phyloP scores from a whole-genome alignment of 92 coral and sea anemone species.

The Scolanthus callimorphus region DNA sequence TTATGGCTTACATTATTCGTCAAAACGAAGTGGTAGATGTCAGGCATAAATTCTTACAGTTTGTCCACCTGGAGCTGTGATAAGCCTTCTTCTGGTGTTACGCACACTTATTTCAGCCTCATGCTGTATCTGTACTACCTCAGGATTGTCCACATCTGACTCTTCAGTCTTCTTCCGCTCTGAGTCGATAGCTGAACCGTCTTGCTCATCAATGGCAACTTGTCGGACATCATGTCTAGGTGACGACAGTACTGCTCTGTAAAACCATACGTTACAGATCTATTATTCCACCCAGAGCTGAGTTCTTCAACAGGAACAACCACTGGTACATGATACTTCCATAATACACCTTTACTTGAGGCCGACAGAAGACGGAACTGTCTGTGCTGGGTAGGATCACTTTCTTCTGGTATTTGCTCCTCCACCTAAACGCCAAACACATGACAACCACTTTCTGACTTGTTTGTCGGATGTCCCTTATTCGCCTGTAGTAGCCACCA shows the following conservation, averaged over 20 bases:
- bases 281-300: conserved; percentile 38
- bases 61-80: conserved; percentile 44
- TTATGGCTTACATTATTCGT: no score
- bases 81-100: conserved; percentile 35
- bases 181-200: no score
- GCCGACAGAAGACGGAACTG: conserved; percentile 12
- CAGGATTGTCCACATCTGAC: neutral
- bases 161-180: neutral
- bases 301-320: conserved; percentile 43
- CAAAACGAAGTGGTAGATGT: no score
- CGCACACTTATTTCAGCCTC: conserved; percentile 40
- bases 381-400: no score
- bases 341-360: conserved; percentile 49
- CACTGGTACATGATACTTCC: conserved; percentile 51
- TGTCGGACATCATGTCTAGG: conserved; percentile 29
- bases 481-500: no score
- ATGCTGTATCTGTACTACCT: conserved; percentile 21
- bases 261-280: conserved; percentile 30
- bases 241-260: conserved; percentile 19
- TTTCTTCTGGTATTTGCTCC: no score
- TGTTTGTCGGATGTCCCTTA: conserved; percentile 29
- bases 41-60: no score
- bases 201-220: no score
- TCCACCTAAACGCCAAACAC: conserved; percentile 65
- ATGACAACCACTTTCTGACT: conserved; percentile 27